Percentiles rank a stretch among this genome's conserved stretches.
Evolutionary conservation across 2,113 vertebrate species (phyloP).

Genomic region (Serilophus lunatus): DNA sequence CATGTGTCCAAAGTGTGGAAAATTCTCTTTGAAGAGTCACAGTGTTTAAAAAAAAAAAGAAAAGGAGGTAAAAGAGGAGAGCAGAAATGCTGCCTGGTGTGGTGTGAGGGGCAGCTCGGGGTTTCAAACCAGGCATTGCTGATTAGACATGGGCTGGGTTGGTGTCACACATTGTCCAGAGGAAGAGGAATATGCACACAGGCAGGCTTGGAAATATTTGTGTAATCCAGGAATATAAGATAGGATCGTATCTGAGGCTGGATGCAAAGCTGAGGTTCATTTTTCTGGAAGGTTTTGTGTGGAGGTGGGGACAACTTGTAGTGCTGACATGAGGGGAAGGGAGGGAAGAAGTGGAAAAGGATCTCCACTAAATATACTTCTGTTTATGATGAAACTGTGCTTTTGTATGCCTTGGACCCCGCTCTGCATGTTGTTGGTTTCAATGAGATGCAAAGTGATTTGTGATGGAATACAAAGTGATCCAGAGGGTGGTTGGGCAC

Average conservation of each 20-base stretch:
- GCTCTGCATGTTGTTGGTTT: rapidly evolving
- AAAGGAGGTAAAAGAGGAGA: neutral
- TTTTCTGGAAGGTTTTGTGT: neutral
- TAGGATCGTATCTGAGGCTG: neutral
- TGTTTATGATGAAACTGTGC: rapidly evolving
- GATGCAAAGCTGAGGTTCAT: neutral
- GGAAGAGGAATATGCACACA: neutral
- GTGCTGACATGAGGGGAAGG: rapidly evolving
- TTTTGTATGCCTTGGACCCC: rapidly evolving
- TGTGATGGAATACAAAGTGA: no score
- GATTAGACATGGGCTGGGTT: neutral
- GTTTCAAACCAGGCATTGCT: neutral
- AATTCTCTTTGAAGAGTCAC: conserved; percentile 51
- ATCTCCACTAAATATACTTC: rapidly evolving
- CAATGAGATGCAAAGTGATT: neutral
- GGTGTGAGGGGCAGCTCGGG: neutral
- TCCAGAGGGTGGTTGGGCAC: no score
- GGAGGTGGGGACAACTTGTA: neutral
- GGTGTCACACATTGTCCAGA: neutral
- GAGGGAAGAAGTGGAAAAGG: neutral
- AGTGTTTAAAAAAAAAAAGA: neutral
- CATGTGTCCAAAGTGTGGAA: conserved; percentile 15
- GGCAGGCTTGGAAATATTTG: neutral
- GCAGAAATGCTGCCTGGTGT: neutral
- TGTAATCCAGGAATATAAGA: neutral